phyloP scores from a whole-genome alignment of 2,888 invertebrate species.

The Pheosia gnoma region DNA sequence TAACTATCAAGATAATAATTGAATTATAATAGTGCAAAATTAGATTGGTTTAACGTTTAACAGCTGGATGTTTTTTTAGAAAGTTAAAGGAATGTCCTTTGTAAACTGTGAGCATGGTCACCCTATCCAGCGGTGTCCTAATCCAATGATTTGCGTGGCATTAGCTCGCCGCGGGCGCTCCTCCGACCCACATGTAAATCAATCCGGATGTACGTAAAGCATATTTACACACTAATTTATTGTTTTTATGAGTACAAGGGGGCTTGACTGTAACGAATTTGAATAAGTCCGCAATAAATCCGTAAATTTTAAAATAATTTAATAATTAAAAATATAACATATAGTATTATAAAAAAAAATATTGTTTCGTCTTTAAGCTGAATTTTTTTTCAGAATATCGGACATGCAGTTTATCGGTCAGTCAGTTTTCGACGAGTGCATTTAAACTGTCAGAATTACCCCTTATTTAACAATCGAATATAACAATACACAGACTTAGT shows the following conservation, averaged over 20 bases:
- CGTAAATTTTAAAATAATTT: not conserved
- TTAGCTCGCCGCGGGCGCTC: slow-evolving; percentile 38
- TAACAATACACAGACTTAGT: not conserved
- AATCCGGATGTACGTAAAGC: slow-evolving; percentile 4
- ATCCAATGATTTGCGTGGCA: slow-evolving; percentile 71
- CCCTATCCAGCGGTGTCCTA: slow-evolving; percentile 39
- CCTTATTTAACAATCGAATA: no score
- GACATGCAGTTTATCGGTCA: no score
- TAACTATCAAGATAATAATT: no score
- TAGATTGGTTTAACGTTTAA: no score
- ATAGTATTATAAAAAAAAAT: no score
- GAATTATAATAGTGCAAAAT: no score
- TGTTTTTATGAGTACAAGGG: slow-evolving; percentile 25
- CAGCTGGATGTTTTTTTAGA: no score
- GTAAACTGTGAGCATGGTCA: slow-evolving; percentile 3
- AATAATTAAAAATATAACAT: no score
- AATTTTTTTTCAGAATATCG: no score
- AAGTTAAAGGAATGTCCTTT: not conserved
- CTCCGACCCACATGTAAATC: slow-evolving; percentile 30
- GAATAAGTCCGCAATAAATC: not conserved
- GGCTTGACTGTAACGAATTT: not conserved
- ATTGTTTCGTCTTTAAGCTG: no score
- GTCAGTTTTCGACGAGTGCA: no score
- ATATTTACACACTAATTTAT: slow-evolving; percentile 39
- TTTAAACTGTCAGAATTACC: no score